Base-by-base conservation (phyloP, 1,140 invertebrate genomes). In the Hypothenemus hampei region DNA sequence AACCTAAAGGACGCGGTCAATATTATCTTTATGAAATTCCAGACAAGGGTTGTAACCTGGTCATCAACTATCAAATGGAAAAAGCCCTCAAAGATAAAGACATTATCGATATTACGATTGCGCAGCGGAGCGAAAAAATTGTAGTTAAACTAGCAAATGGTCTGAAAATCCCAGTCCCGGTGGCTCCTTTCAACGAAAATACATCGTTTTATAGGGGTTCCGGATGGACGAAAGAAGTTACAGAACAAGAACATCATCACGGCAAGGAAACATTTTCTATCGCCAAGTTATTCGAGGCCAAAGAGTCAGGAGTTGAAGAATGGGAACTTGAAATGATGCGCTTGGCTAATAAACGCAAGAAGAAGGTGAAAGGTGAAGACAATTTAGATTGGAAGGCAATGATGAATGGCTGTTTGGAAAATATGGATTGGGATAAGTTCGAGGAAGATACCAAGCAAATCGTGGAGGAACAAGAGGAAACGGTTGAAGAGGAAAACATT, bases 211-310 rank as follows among this genome's bases (percentile, higher is more conserved):
- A 79, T 66, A 75, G 79, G 47, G 75, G 81, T n/a, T 78, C 83
- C 65, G 76, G 71, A n/a, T 72, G 80, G 82, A 69, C 69, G 70
- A 39, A 79, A 78, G 63, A 76, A 76, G 47, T 78, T 68, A 58
- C 84, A 77, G 69, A 82, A 76, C 64, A 84, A 78, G 65, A 75
- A 75, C 61, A 77, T 76, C 76, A 69, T 72, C 62, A 68, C 74
- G 69, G 65, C 69, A 70, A 70, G 77, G 63, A 71, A 80, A 78
- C 54, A 57, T 80, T 77, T 35, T 75, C 73, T 6, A 78, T 80
- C 43, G 85, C 83, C 56, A 84, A 83, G 70, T 80, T 87, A 56
- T 88, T 89, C 67, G 85, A 89, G 73, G 83, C 83, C 24, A 87
- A 87, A 66, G 84, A 86, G 65, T 79, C 71, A 40, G 77, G 80